Evolutionary conservation across 2,797 vertebrate species (phyloP).

Genomic region (Spinibarbus caldwelli): DNA sequence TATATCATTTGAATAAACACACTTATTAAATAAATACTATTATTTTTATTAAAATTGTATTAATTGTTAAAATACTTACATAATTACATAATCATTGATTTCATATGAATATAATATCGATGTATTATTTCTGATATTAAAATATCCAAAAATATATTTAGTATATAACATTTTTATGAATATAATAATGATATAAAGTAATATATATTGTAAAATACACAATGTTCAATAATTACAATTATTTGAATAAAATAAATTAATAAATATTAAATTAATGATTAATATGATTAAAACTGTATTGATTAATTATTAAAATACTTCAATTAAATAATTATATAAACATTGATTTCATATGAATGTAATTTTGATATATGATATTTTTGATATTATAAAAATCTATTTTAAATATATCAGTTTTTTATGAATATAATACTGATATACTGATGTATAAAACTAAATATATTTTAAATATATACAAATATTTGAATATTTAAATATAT

Average conservation of each 20-base stretch:
- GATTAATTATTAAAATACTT: neutral
- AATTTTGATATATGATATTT: neutral
- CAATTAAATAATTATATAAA: neutral
- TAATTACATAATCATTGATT: neutral
- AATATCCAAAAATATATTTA: too few relatives aligned
- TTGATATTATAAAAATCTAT: neutral
- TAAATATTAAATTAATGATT: neutral
- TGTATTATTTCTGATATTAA: too few relatives aligned
- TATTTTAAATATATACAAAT: too few relatives aligned
- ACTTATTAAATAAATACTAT: too few relatives aligned
- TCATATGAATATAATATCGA: too few relatives aligned
- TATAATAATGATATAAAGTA: neutral
- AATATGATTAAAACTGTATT: neutral
- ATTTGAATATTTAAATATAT: too few relatives aligned
- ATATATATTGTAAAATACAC: neutral
- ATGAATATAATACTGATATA: neutral
- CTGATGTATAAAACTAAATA: neutral
- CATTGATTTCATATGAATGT: neutral
- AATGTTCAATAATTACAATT: neutral
- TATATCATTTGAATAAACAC: too few relatives aligned
- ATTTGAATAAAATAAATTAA: neutral
- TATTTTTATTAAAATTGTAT: too few relatives aligned
- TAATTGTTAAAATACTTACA: neutral
- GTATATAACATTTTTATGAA: neutral
- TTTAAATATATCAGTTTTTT: neutral